These are phyloP conservation scores for Eulacestoma nigropectus DNA, from an alignment of 2,113 vertebrate species.

Conservation along the genomic window DNA sequence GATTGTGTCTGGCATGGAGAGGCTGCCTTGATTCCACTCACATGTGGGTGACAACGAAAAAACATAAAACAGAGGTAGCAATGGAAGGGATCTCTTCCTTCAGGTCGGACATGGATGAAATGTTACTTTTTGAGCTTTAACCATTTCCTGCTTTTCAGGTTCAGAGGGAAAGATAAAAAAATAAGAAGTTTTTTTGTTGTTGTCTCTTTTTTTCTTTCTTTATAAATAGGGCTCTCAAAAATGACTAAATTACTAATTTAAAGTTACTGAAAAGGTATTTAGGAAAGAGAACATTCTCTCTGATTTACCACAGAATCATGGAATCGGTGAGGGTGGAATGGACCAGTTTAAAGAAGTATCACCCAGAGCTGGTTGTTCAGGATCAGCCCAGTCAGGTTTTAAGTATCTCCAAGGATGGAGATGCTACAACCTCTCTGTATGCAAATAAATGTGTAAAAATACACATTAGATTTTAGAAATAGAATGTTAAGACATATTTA, in stretches of 20 bases:
- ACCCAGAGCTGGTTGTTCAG: neutral
- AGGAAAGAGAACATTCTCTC: neutral
- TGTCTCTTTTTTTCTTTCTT: neutral
- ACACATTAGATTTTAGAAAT: neutral
- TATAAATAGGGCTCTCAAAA: neutral
- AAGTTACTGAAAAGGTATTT: neutral
- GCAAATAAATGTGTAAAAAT: neutral
- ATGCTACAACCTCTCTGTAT: neutral
- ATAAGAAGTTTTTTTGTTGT: fast-evolving
- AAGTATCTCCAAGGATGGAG: neutral
- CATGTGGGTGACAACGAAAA: neutral
- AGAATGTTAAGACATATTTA: neutral
- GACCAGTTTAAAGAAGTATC: neutral
- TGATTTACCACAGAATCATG: fast-evolving
- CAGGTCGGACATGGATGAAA: neutral
- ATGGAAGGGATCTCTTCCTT: neutral
- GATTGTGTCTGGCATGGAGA: neutral
- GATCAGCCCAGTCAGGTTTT: neutral
- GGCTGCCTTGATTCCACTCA: neutral
- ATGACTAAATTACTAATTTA: neutral
- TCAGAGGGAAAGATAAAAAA: neutral
- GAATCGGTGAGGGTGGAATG: neutral
- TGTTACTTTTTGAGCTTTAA: neutral
- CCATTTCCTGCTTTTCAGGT: neutral
- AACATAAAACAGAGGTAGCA: neutral